Evolutionary conservation across 2,797 vertebrate species (phyloP).

Genomic region (Hephaestus fuliginosus): DNA sequence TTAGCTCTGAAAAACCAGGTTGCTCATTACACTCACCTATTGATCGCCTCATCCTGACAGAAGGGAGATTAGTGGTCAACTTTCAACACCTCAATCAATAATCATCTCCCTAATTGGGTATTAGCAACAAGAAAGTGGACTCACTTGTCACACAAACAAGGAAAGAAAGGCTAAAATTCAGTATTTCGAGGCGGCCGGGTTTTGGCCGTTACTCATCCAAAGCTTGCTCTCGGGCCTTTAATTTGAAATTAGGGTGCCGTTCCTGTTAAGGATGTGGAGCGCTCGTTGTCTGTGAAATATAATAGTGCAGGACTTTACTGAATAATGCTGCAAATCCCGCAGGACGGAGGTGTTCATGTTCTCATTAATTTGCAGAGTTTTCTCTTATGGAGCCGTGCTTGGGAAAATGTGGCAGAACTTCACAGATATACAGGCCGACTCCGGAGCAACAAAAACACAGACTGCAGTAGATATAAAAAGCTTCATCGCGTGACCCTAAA

Average conservation of each 20-base stretch:
- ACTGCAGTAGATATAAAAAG: background rate
- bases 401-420: background rate
- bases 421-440: background rate
- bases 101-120: constrained; percentile 88
- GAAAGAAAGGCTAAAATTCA: constrained; percentile 63
- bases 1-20: constrained; percentile 70
- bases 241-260: constrained; percentile 53
- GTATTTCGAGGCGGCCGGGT: constrained; percentile 16
- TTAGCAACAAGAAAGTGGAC: constrained; percentile 82
- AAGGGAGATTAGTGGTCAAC: constrained; percentile 84
- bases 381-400: constrained; percentile 7
- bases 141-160: constrained; percentile 77
- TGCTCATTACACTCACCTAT: constrained; percentile 82
- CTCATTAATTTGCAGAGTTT: constrained; percentile 50
- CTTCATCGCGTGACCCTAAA: background rate
- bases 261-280: constrained; percentile 38
- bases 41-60: constrained; percentile 74
- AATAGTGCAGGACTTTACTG: constrained; percentile 58
- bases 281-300: constrained; percentile 44
- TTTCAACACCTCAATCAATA: constrained; percentile 86
- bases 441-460: background rate
- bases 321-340: constrained; percentile 56
- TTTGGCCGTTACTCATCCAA: constrained; percentile 58
- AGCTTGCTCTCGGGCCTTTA: constrained; percentile 46
- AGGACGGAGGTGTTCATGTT: constrained; percentile 16